Evolutionary conservation across 2,113 vertebrate genomes (phyloP).

Genomic region (Phylloscopus trochiloides): DNA sequence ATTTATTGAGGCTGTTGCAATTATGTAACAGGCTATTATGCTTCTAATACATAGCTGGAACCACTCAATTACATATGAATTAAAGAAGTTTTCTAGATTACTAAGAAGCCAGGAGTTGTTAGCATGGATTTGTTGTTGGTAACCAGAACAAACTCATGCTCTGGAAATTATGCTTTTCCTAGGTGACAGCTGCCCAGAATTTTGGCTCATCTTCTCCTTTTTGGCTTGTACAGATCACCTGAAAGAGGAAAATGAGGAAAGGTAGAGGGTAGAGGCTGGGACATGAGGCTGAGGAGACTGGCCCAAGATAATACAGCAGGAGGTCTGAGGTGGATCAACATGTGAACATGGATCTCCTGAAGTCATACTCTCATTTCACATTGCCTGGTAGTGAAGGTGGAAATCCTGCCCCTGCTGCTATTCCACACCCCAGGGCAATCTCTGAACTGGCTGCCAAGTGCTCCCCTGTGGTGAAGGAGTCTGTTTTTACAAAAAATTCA

Average conservation of each 20-base stretch:
- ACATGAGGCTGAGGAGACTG: neutral
- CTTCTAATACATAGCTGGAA: conserved; percentile 52
- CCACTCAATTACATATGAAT: conserved; percentile 6
- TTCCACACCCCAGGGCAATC: neutral
- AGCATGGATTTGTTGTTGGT: neutral
- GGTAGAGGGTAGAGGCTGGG: neutral
- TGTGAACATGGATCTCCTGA: neutral
- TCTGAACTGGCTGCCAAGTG: neutral
- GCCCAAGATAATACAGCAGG: neutral
- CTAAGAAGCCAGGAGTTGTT: neutral
- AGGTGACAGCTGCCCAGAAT: neutral
- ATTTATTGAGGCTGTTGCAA: conserved; percentile 20
- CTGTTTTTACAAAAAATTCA: neutral
- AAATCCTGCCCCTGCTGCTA: neutral
- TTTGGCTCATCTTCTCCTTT: neutral
- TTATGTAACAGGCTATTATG: conserved; percentile 52
- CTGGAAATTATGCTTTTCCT: neutral
- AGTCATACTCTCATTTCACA: neutral
- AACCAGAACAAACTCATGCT: neutral
- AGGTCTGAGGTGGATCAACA: neutral
- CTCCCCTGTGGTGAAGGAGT: neutral
- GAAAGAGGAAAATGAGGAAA: neutral
- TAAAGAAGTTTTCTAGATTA: conserved; percentile 18
- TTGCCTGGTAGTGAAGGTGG: neutral
- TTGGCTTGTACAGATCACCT: neutral